Base-by-base conservation (phyloP, 2,888 invertebrate genomes). In the Formica aserva region DNA sequence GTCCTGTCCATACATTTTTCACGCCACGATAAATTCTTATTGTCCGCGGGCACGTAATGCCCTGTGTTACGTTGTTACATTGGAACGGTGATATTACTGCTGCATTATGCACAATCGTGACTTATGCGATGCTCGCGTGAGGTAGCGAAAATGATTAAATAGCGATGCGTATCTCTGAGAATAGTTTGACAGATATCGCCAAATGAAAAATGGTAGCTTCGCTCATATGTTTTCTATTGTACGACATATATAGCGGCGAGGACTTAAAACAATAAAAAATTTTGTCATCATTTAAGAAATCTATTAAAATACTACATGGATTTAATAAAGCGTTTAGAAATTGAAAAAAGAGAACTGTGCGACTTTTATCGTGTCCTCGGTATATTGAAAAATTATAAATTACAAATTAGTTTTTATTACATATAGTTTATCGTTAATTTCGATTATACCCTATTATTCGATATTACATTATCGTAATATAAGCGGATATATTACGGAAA, bases 1-100 rank as follows among this genome's bases (percentile, higher is more conserved):
- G 29, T 48, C 35, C 69, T 26, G 55, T 80, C 78, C 78, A 72
- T 80, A 80, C 60, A 80, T 80, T 80, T 80, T 80, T 80, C 78
- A 80, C 45, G 26, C 22, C 35, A 26, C 72, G 60, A 80, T 80
- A 80, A 80, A 80, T 80, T 80, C 78, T 72, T 80, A 80, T 80
- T 80, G 78, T 72, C 78, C 5, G 48, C 26, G 65, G 32, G 60
- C 52, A n/a, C 41, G 45, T 80, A 80, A 62, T 35, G 45, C 62
- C 26, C 22, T 13, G 26, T 13, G 35, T 77, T 69, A 69, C 38
- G 26, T 45, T 60, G 45, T 45, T 71, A 69, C 45, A 57, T 55
- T 71, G 18, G 72, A n/a, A 13, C n/a, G 41, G 35, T 69, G 45
- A 80, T 35, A 72, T 60, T 45, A 60, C 45, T 13, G 9, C 5